Base-by-base conservation (phyloP, 2,797 vertebrate species). In the Vireo griseus region DNA sequence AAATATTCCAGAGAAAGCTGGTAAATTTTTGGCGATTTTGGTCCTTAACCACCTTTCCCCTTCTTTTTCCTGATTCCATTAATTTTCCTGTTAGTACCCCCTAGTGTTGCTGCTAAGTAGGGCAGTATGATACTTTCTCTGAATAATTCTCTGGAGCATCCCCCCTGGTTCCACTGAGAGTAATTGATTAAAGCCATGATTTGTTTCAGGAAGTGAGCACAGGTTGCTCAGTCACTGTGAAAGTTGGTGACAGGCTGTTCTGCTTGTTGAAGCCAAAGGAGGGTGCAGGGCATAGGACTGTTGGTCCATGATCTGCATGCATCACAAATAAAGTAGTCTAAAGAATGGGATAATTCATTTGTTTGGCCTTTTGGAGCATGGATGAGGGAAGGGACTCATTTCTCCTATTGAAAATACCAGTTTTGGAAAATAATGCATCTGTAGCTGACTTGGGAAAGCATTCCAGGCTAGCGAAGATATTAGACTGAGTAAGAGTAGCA, bases 61-160 rank as follows among this genome's bases (percentile, higher is more conserved):
- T 66, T 71, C 8, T n/a, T 69, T 58, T 82, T 52, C 40, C 13
- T 0, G 1, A 16, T 84, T 45, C 42, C 26, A 5, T 54, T 86
- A 42, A 37, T 88, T 91, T 94, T 95, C 67, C 67, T 5, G 0
- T 62, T 91, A 89, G 80, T 95, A 91, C 94, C 94, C 96, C 92
- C 92, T 95, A 93, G 93, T 59, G 91, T 96, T 86, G 35, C 62
- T 81, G 69, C 10, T 44, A 40, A 78, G 91, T 92, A 94, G 82
- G 62, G 33, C 91, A 71, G 65, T 82, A 7, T 40, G 40, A 28
- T 76, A 31, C 42, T 75, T 92, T 28, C 21, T 77, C 52, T 58
- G 22, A 61, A 24, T 47, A 79, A 61, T 62, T 78, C 15, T 76
- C 25, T 40, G 25, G 50, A 87, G 14, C 29, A 13, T 77, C 63